Evolutionary conservation across 2,888 invertebrate genomes (phyloP).

Genomic region (Margaritifera margaritifera): DNA sequence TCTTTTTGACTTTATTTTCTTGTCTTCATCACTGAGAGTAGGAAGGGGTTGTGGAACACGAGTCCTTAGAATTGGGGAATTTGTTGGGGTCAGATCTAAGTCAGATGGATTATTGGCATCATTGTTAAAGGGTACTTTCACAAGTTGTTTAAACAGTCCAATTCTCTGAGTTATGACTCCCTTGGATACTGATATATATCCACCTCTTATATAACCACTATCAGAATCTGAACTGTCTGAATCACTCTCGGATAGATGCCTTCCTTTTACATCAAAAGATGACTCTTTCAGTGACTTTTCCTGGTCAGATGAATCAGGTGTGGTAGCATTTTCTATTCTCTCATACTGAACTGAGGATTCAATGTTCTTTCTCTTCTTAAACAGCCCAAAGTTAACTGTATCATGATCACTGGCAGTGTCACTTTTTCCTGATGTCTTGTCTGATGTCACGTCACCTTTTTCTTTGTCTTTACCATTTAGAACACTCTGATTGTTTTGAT

Average conservation of each 20-base stretch:
- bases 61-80: slow-evolving; percentile 42
- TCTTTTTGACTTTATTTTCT: slow-evolving; percentile 50
- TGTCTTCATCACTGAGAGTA: slow-evolving; percentile 36
- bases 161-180: slow-evolving; percentile 7
- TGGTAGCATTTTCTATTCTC: slow-evolving; percentile 32
- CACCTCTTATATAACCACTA: slow-evolving; percentile 43
- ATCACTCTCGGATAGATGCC: slow-evolving; percentile 11
- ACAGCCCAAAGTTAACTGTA: slow-evolving; percentile 26
- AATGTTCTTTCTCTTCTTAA: slow-evolving; percentile 32
- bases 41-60: slow-evolving; percentile 37
- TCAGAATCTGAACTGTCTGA: slow-evolving; percentile 49
- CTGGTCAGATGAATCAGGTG: slow-evolving; percentile 36
- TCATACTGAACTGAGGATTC: slow-evolving; percentile 32
- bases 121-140: slow-evolving; percentile 1
- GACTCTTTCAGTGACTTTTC: slow-evolving; percentile 27
- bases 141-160: not conserved
- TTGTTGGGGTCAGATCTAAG: slow-evolving; percentile 49
- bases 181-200: slow-evolving; percentile 32
- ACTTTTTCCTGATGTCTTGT: too few relatives aligned
- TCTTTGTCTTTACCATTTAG: too few relatives aligned
- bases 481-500: too few relatives aligned
- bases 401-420: slow-evolving; percentile 35
- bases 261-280: not conserved
- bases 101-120: slow-evolving; percentile 6
- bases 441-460: too few relatives aligned